Percentiles rank a stretch among this genome's conserved stretches.
phyloP scores from a whole-genome alignment of 2,797 vertebrate genomes.

The Carapus acus region DNA sequence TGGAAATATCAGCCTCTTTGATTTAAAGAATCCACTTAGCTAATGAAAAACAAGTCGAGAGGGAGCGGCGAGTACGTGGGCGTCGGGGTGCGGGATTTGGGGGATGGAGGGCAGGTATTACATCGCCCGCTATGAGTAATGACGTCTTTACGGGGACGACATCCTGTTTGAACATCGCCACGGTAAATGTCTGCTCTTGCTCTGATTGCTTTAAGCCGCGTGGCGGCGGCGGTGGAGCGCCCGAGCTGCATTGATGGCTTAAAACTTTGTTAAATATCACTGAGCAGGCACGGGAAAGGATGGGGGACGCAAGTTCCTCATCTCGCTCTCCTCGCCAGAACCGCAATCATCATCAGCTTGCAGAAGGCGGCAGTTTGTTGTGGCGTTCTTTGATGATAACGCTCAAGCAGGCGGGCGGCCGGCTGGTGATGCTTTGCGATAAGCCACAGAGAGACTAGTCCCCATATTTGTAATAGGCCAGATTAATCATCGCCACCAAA shows the following conservation, averaged over 20 bases:
- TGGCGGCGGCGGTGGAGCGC: constrained; percentile 44
- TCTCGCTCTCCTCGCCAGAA: constrained; percentile 12
- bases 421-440: too few species aligned
- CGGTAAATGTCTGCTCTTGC: constrained; percentile 55
- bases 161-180: constrained; percentile 58
- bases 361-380: not conserved
- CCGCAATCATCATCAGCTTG: too few species aligned
- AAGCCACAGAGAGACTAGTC: too few species aligned
- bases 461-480: too few species aligned
- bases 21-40: constrained; percentile 62
- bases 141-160: constrained; percentile 50
- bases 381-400: not conserved
- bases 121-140: too few species aligned
- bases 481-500: too few species aligned
- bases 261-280: constrained; percentile 52
- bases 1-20: constrained; percentile 56
- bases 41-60: constrained; percentile 59
- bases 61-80: constrained; percentile 38
- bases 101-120: too few species aligned
- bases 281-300: constrained; percentile 33
- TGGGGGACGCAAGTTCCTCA: constrained; percentile 27
- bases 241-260: constrained; percentile 44
- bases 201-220: constrained; percentile 60
- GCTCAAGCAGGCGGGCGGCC: too few species aligned
- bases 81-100: constrained; percentile 39